A percentile compares a stretch with the other conserved stretches of the same genome.
These are phyloP conservation scores for Corbicula japonica DNA, from an alignment of 2,888 invertebrate genomes.

Conservation along the genomic window DNA sequence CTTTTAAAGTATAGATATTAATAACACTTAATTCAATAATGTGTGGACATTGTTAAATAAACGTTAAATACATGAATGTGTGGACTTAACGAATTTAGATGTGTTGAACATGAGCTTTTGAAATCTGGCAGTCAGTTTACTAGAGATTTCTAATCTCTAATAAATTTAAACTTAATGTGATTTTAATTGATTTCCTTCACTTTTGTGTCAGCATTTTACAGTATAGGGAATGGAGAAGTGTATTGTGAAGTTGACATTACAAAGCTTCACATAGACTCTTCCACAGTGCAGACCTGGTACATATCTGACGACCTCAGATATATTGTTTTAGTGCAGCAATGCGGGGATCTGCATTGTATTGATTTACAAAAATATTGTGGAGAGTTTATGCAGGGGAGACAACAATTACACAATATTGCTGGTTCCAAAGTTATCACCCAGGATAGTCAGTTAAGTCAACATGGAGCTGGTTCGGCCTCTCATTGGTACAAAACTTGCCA, in stretches of 20 bases:
- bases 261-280: constrained; percentile 16
- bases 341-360: constrained; percentile 42
- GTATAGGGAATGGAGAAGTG: constrained; percentile 32
- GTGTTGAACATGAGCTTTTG: too few species aligned
- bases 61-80: too few species aligned
- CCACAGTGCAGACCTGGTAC: constrained; percentile 48
- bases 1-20: too few species aligned
- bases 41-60: too few species aligned
- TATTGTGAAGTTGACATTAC: constrained; percentile 18
- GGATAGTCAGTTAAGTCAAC: background rate
- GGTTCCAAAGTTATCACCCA: too few species aligned
- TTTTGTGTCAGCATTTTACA: constrained; percentile 34
- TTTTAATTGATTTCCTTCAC: constrained; percentile 31
- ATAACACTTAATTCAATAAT: too few species aligned
- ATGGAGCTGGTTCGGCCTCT: background rate
- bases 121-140: too few species aligned
- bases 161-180: too few species aligned
- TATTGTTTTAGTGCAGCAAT: constrained; percentile 39
- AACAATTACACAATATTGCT: too few species aligned
- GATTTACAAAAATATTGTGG: constrained; percentile 36
- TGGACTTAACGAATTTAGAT: too few species aligned
- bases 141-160: too few species aligned
- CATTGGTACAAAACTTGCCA: constrained; percentile 55
- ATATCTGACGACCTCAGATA: constrained; percentile 34
- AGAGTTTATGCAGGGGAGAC: constrained; percentile 1